Conservation (phyloP, 1,140 invertebrate species). For the Heliothis virescens region DNA sequence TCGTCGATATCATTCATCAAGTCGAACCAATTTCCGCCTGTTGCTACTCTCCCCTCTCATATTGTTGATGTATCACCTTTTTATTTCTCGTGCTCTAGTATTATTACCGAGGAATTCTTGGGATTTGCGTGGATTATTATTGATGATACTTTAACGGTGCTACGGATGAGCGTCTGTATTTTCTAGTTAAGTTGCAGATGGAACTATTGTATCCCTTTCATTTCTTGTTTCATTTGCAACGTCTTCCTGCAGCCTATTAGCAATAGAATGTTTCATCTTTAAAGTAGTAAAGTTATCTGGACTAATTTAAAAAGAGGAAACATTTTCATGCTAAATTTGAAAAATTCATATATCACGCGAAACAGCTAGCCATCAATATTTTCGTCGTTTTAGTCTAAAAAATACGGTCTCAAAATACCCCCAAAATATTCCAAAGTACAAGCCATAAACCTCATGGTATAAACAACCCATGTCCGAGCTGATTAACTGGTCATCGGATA, state of each 20-base stretch:
- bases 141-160: constrained; percentile 13
- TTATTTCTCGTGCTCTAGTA: constrained; percentile 16
- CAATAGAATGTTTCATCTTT: too few species aligned
- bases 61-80: constrained; percentile 44
- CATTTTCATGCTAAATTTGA: too few species aligned
- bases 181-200: background rate
- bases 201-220: background rate
- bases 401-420: background rate
- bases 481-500: constrained; percentile 42
- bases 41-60: constrained; percentile 34
- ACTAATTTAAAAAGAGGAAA: too few species aligned
- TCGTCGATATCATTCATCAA: constrained; percentile 45
- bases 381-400: background rate
- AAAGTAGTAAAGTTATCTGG: too few species aligned
- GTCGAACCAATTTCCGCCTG: constrained; percentile 44
- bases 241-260: background rate
- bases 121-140: constrained; percentile 27
- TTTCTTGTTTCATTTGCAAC: background rate
- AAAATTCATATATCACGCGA: too few species aligned
- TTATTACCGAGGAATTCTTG: constrained; percentile 31
- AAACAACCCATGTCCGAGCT: constrained; percentile 24
- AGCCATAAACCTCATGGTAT: constrained; percentile 11
- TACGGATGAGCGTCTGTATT: background rate
- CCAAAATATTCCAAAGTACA: background rate
- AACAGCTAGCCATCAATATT: background rate